These are phyloP conservation scores for Linyphia triangularis DNA, from an alignment of 2,888 invertebrate species.

Conservation along the genomic window DNA sequence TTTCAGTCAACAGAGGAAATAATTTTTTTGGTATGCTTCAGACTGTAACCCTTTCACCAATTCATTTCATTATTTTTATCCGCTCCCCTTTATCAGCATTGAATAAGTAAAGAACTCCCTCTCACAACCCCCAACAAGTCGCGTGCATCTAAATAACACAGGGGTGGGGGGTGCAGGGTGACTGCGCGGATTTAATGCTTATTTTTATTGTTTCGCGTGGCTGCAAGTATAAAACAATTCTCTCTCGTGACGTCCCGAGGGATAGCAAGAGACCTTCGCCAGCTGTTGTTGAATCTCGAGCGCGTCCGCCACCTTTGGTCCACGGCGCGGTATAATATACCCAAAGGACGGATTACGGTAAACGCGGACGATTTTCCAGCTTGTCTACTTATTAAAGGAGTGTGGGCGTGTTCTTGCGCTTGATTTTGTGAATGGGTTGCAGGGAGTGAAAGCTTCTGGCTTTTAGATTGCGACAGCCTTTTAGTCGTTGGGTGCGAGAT, in stretches of 20 bases:
- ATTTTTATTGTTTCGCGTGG: conserved; percentile 67
- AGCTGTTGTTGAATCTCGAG: conserved; percentile 45
- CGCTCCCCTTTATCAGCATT: background rate
- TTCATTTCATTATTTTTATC: background rate
- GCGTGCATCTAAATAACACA: conserved; percentile 25
- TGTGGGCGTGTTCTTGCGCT: background rate
- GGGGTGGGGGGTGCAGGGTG: conserved; percentile 21
- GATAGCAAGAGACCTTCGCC: conserved; percentile 6
- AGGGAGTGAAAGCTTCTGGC: background rate
- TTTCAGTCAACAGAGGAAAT: too few species aligned
- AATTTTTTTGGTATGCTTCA: too few species aligned
- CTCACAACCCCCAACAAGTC: background rate
- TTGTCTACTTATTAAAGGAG: conserved; percentile 28
- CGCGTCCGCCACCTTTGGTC: too few species aligned
- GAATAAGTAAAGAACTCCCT: background rate
- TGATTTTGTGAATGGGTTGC: too few species aligned
- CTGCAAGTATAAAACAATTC: conserved; percentile 66
- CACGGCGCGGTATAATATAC: too few species aligned
- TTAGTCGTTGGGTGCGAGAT: background rate
- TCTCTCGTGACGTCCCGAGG: conserved; percentile 23
- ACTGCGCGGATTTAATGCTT: conserved; percentile 70
- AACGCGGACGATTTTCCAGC: conserved; percentile 62
- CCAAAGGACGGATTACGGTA: conserved; percentile 55
- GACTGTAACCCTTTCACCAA: background rate
- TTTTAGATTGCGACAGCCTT: background rate